Evolutionary conservation across 2,888 invertebrate species (phyloP).

Genomic region (Temnothorax rugatulus): DNA sequence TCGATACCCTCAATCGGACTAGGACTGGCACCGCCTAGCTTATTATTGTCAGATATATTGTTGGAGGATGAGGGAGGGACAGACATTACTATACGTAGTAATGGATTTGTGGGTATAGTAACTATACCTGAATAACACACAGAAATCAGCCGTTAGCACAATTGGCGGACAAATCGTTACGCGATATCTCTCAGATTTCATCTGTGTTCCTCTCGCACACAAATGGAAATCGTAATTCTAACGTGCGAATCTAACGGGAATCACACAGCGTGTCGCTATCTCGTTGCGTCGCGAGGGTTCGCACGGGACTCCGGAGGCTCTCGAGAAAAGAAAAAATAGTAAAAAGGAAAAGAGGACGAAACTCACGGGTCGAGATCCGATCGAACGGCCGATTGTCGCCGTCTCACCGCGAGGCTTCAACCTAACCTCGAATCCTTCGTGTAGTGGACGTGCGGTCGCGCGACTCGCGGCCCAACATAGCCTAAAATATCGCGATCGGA

Average conservation of each 20-base stretch:
- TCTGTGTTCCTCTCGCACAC: background rate
- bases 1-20: conserved; percentile 84
- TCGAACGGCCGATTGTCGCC: background rate
- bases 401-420: background rate
- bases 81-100: conserved; percentile 82
- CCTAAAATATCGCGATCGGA: conserved; percentile 58
- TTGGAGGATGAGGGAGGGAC: conserved; percentile 84
- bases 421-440: conserved; percentile 70
- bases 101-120: conserved; percentile 33
- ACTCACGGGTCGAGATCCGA: background rate
- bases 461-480: conserved; percentile 59
- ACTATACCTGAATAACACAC: conserved; percentile 55
- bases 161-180: background rate
- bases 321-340: background rate
- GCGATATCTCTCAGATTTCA: background rate
- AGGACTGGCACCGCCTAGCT: conserved; percentile 84
- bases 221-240: background rate
- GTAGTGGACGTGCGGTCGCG: background rate
- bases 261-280: background rate
- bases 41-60: conserved; percentile 81
- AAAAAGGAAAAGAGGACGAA: background rate
- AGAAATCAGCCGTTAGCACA: conserved; percentile 2
- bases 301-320: too few relatives aligned
- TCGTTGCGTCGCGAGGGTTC: background rate
- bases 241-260: background rate